Percentiles rank a stretch among this genome's conserved stretches.
Conservation (phyloP, 2,797 vertebrate species). For the Syncerus caffer region DNA sequence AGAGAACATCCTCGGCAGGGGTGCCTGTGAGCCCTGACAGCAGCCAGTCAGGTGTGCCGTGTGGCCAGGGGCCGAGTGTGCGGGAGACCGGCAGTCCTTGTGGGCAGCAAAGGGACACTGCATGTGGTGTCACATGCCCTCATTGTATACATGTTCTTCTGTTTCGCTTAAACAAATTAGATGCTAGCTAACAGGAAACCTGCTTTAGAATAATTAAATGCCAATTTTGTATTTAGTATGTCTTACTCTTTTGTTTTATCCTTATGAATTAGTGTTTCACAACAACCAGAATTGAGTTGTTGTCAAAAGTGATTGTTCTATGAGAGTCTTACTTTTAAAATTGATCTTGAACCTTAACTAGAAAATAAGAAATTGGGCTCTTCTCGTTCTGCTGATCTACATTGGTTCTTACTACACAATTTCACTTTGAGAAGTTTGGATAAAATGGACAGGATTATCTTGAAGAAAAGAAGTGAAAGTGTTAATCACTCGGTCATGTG, state of each 20-base stretch:
- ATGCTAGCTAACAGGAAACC: neutral
- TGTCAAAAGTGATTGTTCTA: neutral
- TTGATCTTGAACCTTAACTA: neutral
- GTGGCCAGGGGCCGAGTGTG: neutral
- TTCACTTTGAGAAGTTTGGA: neutral
- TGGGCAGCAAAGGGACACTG: neutral
- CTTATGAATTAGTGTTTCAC: neutral
- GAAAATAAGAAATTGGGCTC: neutral
- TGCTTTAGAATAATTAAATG: neutral
- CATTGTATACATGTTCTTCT: neutral
- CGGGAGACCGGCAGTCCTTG: neutral
- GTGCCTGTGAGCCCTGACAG: neutral
- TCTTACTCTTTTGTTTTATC: slow-evolving; percentile 4
- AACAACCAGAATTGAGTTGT: neutral
- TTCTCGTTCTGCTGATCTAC: neutral
- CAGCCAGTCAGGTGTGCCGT: neutral
- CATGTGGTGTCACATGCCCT: neutral
- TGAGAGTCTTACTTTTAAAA: neutral
- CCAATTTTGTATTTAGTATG: neutral
- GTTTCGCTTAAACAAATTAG: neutral
- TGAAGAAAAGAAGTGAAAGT: neutral
- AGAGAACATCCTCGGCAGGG: neutral
- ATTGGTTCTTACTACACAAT: neutral
- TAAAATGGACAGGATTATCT: neutral
- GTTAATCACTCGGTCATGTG: neutral